Conservation (phyloP, 2,888 invertebrate genomes). For the Drosophila multiciliata region DNA sequence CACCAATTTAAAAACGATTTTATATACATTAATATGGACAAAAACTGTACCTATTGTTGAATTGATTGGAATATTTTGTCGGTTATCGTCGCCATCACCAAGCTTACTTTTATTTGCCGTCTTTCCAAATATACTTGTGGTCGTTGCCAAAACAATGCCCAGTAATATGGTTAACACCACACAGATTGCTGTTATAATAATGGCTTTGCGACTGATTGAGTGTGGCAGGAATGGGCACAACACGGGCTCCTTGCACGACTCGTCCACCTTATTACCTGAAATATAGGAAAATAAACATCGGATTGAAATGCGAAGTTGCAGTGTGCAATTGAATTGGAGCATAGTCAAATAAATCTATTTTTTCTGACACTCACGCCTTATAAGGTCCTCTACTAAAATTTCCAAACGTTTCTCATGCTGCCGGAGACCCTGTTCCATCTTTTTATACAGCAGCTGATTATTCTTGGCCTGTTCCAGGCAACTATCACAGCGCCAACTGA, state of each 20-base stretch:
- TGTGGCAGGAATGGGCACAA: constrained; percentile 65
- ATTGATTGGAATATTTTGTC: constrained; percentile 85
- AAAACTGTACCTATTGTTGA: constrained; percentile 85
- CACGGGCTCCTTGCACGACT: constrained; percentile 44
- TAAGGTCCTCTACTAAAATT: constrained; percentile 39
- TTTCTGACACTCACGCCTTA: constrained; percentile 32
- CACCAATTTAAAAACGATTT: constrained; percentile 42
- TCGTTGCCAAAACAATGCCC: constrained; percentile 66
- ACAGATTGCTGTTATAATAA: constrained; percentile 61
- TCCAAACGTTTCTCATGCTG: constrained; percentile 65
- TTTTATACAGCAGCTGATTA: constrained; percentile 10
- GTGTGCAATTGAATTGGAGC: neutral
- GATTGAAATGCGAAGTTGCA: neutral
- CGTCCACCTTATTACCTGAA: constrained; percentile 53
- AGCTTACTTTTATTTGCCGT: constrained; percentile 81
- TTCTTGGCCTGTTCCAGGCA: constrained; percentile 24
- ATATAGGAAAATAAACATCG: neutral
- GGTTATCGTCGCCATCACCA: constrained; percentile 84
- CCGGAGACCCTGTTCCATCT: constrained; percentile 48
- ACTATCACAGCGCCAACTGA: constrained; percentile 53
- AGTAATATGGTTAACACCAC: constrained; percentile 64
- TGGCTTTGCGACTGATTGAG: constrained; percentile 60
- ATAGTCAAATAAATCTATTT: neutral
- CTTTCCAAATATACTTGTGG: constrained; percentile 69
- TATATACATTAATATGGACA: constrained; percentile 53